Evolutionary conservation across 2,888 invertebrate species (phyloP).

Genomic region (Pegoplata infirma): DNA sequence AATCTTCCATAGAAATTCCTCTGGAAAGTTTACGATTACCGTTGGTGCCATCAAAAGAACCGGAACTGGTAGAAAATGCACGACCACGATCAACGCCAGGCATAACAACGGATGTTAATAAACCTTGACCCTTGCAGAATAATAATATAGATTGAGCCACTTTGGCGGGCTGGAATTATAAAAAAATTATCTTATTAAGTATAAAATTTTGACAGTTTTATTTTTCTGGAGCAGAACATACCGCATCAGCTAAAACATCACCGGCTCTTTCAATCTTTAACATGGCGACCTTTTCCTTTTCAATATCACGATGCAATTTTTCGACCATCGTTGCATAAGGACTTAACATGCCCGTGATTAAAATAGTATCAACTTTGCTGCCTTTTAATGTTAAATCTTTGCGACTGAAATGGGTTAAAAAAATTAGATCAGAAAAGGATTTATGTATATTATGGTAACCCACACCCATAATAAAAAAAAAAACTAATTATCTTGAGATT

Average conservation of each 20-base stretch:
- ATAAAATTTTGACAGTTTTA: too few relatives aligned
- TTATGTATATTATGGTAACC: too few relatives aligned
- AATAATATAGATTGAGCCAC: conserved; percentile 91
- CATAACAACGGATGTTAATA: conserved; percentile 88
- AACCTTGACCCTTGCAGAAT: conserved; percentile 92
- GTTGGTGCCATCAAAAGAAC: conserved; percentile 78
- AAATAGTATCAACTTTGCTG: conserved; percentile 87
- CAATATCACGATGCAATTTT: conserved; percentile 87
- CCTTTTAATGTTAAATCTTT: conserved; percentile 85
- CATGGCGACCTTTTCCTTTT: conserved; percentile 89
- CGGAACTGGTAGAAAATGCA: conserved; percentile 80
- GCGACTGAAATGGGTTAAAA: conserved; percentile 79
- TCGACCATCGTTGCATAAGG: conserved; percentile 90
- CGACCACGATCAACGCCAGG: conserved; percentile 87
- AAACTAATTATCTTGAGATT: too few relatives aligned
- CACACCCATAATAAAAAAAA: too few relatives aligned
- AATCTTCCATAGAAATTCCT: conserved; percentile 89
- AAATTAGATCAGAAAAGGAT: neutral
- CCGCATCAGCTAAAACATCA: conserved; percentile 92
- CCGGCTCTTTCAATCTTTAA: conserved; percentile 91
- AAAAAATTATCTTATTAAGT: neutral
- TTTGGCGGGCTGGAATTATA: conserved; percentile 86
- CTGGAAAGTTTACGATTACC: conserved; percentile 79
- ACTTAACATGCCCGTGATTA: conserved; percentile 88
- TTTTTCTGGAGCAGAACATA: too few relatives aligned